Evolutionary conservation across 2,888 invertebrate genomes (phyloP).

Genomic region (Acleris laterana): DNA sequence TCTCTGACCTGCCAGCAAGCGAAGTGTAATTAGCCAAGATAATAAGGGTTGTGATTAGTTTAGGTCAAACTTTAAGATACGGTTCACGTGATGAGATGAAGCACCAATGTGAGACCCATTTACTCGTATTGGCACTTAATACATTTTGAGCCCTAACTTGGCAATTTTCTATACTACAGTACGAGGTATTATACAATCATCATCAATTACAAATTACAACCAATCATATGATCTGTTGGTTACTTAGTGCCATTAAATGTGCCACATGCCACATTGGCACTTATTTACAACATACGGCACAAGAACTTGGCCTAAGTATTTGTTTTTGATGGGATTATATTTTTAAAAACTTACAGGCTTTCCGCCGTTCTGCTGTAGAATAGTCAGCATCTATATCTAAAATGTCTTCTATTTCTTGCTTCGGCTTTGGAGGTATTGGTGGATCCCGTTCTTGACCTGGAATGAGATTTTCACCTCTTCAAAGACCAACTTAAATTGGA

Average conservation of each 20-base stretch:
- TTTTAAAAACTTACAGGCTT: slow-evolving; percentile 62
- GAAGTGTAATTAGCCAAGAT: slow-evolving; percentile 12
- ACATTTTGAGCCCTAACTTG: background rate
- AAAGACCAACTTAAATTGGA: too few species aligned
- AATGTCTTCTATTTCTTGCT: slow-evolving; percentile 77
- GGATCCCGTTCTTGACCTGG: slow-evolving; percentile 76
- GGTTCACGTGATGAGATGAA: too few species aligned
- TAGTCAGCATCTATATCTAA: slow-evolving; percentile 73
- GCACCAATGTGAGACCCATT: too few species aligned
- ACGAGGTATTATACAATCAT: background rate
- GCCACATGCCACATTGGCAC: too few species aligned
- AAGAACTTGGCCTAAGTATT: too few species aligned
- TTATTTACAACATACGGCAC: too few species aligned
- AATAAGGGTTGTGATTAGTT: too few species aligned
- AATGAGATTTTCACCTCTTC: background rate
- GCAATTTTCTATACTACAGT: background rate
- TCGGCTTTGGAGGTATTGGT: slow-evolving; percentile 58
- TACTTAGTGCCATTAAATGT: too few species aligned
- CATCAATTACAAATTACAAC: background rate
- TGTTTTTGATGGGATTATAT: too few species aligned
- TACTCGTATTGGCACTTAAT: too few species aligned
- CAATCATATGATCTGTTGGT: background rate
- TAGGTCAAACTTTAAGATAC: too few species aligned
- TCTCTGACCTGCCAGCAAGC: slow-evolving; percentile 67
- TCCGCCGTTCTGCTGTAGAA: slow-evolving; percentile 70